These are phyloP conservation scores for Drosophila bocqueti DNA, from an alignment of 1,140 invertebrate genomes.

Conservation along the genomic window DNA sequence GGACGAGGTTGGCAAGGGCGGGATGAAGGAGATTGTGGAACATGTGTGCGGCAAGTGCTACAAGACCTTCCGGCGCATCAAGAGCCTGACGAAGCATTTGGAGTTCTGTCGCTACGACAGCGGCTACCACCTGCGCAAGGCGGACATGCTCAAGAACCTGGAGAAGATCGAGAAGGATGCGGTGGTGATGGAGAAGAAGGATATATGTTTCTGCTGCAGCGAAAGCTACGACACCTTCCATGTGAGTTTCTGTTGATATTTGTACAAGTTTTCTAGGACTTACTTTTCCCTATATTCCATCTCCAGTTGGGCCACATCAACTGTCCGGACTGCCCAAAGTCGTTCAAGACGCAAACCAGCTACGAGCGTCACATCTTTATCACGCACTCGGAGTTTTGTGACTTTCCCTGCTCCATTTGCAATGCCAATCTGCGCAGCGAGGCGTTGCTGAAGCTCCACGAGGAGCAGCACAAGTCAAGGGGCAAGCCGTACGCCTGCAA, in stretches of 20 bases:
- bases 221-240: constrained; percentile 84
- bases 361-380: constrained; percentile 84
- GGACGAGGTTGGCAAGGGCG: constrained; percentile 17
- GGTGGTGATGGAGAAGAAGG: constrained; percentile 77
- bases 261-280: not conserved
- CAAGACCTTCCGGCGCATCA: constrained; percentile 77
- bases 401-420: constrained; percentile 77
- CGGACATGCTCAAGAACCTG: constrained; percentile 81
- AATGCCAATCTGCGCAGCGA: constrained; percentile 80
- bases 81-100: constrained; percentile 78
- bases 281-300: not conserved
- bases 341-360: constrained; percentile 81
- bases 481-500: constrained; percentile 84
- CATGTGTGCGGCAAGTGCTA: constrained; percentile 84
- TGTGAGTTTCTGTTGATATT: constrained; percentile 35
- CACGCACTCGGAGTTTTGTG: constrained; percentile 75
- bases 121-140: constrained; percentile 78
- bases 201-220: constrained; percentile 82
- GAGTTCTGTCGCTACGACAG: constrained; percentile 81
- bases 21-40: constrained; percentile 78
- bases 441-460: constrained; percentile 72
- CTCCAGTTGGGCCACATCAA: constrained; percentile 78
- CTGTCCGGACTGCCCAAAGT: constrained; percentile 85
- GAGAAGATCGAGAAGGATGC: constrained; percentile 84
- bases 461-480: constrained; percentile 75